These are phyloP conservation scores for Micromesistius poutassou DNA, from an alignment of 2,797 vertebrate genomes.

Conservation along the genomic window DNA sequence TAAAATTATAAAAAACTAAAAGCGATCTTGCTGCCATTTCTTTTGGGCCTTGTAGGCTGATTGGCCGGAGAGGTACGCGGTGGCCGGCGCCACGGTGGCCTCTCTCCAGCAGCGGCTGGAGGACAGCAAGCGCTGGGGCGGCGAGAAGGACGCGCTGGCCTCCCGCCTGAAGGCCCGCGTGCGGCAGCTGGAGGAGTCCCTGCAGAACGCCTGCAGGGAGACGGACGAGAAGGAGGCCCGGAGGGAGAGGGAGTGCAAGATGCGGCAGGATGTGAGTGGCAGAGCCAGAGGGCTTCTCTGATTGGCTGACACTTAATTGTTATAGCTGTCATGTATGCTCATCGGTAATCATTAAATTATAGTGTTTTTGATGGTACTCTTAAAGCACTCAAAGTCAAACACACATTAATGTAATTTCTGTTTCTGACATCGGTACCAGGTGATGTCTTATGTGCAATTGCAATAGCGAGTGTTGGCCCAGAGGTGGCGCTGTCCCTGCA, in stretches of 20 bases:
- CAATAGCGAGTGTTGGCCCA: not conserved
- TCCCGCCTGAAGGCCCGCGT: conserved; percentile 73
- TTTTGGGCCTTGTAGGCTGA: conserved; percentile 67
- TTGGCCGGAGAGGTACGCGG: conserved; percentile 81
- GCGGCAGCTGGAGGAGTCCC: conserved; percentile 80
- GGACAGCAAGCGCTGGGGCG: conserved; percentile 75
- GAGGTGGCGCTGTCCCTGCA: not conserved
- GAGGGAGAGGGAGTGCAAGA: conserved; percentile 85
- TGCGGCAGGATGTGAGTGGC: conserved; percentile 90
- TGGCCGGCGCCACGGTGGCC: conserved; percentile 73
- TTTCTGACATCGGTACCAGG: no score
- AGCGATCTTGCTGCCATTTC: no score
- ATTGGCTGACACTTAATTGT: not conserved
- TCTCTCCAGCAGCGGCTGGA: conserved; percentile 83
- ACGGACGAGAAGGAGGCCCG: conserved; percentile 80
- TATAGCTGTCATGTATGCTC: not conserved
- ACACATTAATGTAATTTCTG: no score
- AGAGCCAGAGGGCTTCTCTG: not conserved
- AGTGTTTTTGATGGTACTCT: no score
- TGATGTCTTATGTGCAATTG: not conserved
- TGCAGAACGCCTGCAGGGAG: conserved; percentile 78
- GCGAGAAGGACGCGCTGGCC: conserved; percentile 81
- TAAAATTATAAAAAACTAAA: no score
- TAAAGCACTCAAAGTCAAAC: no score
- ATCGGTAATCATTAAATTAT: not conserved